Evolutionary conservation across 2,113 vertebrate genomes (phyloP).

Genomic region (Daboia siamensis): DNA sequence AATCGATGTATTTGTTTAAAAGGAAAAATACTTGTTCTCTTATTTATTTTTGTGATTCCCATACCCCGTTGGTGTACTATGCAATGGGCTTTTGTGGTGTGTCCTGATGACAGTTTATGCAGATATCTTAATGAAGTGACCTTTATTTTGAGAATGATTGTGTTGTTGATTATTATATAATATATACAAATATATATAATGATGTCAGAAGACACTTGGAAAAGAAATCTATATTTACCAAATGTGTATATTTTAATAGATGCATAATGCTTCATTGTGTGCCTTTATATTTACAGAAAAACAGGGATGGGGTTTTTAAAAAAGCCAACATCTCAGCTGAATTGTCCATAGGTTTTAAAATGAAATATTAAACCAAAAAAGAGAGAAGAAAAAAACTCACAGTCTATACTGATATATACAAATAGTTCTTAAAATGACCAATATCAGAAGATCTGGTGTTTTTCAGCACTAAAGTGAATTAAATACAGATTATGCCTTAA

Average conservation of each 20-base stretch:
- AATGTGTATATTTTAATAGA: slow-evolving; percentile 87
- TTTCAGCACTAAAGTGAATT: slow-evolving; percentile 48
- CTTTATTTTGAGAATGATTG: slow-evolving; percentile 76
- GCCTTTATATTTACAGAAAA: slow-evolving; percentile 67
- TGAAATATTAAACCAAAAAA: slow-evolving; percentile 38
- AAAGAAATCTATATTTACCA: slow-evolving; percentile 73
- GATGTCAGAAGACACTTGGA: slow-evolving; percentile 61
- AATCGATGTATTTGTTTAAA: slow-evolving; percentile 77
- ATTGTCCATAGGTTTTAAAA: slow-evolving; percentile 56
- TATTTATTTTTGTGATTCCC: slow-evolving; percentile 69
- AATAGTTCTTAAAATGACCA: slow-evolving; percentile 42
- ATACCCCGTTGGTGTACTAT: slow-evolving; percentile 84
- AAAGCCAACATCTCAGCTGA: slow-evolving; percentile 50
- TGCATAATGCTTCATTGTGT: slow-evolving; percentile 80
- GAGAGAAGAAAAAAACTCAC: slow-evolving; percentile 10
- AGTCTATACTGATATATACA: slow-evolving; percentile 9
- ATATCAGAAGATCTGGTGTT: slow-evolving; percentile 39
- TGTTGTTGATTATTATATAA: slow-evolving; percentile 66
- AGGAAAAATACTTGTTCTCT: slow-evolving; percentile 65
- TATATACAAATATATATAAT: slow-evolving; percentile 59
- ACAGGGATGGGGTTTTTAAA: slow-evolving; percentile 52
- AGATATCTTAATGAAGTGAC: slow-evolving; percentile 75
- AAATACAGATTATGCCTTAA: slow-evolving; percentile 53
- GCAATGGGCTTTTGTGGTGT: slow-evolving; percentile 86
- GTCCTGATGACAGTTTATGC: slow-evolving; percentile 79